Conservation (phyloP, 1,140 invertebrate species). For the Penaeus japonicus region DNA sequence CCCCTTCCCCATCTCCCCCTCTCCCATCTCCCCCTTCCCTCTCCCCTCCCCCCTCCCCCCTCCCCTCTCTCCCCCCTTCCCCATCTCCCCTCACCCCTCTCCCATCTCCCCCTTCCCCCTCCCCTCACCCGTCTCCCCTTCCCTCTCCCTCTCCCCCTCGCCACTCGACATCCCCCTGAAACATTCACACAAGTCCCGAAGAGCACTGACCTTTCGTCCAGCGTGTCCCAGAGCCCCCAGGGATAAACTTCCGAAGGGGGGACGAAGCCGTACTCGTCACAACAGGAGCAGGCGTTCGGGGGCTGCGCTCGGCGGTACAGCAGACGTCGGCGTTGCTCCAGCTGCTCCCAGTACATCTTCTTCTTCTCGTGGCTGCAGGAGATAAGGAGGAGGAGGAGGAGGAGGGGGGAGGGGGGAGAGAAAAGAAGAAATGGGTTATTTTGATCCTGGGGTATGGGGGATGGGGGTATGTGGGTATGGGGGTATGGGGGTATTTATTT, state of each 20-base stretch:
- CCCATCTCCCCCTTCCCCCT: no score
- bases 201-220: constrained; percentile 51
- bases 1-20: no score
- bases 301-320: constrained; percentile 52
- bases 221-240: constrained; percentile 53
- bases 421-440: constrained; percentile 60
- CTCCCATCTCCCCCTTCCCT: no score
- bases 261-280: constrained; percentile 61
- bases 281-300: constrained; percentile 60
- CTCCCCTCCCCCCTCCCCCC: no score
- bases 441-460: no score
- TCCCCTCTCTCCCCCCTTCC: no score
- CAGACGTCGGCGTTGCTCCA: constrained; percentile 79
- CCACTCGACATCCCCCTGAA: background rate
- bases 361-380: constrained; percentile 81
- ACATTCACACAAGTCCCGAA: background rate
- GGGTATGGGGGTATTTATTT: no score
- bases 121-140: background rate
- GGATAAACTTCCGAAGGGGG: constrained; percentile 56
- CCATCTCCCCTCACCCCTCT: no score
- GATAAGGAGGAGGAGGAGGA: background rate
- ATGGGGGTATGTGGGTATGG: no score
- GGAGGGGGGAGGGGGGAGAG: background rate
- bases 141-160: background rate
- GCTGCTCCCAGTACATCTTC: constrained; percentile 92